These are phyloP conservation scores for Pristionchus fissidentatus DNA, from an alignment of 2,888 invertebrate species.

Conservation along the genomic window DNA sequence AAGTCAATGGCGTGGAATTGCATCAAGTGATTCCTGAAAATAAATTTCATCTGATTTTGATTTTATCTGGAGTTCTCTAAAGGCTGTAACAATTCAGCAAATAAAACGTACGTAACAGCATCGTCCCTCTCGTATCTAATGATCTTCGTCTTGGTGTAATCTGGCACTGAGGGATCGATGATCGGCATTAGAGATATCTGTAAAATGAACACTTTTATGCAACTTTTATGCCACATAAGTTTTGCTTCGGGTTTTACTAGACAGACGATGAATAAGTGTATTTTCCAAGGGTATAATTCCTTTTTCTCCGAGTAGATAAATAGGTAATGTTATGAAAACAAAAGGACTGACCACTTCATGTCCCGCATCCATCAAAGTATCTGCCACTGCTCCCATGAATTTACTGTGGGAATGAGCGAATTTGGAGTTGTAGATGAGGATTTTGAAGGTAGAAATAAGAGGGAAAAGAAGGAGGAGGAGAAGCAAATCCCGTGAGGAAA, in stretches of 20 bases:
- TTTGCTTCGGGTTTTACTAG: too few species aligned
- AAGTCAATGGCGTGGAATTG: slow-evolving; percentile 32
- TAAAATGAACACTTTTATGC: background rate
- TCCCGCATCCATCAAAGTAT: background rate
- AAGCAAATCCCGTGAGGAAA: too few species aligned
- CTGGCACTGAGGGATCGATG: background rate
- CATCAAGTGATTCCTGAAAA: slow-evolving; percentile 11
- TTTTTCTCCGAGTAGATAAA: too few species aligned
- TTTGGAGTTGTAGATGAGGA: slow-evolving; percentile 13
- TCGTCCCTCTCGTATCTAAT: background rate
- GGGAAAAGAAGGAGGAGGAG: background rate
- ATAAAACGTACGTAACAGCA: slow-evolving; percentile 7
- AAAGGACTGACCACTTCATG: background rate
- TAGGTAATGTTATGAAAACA: too few species aligned
- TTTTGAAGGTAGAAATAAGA: background rate
- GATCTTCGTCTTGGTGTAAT: slow-evolving; percentile 27
- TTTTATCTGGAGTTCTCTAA: too few species aligned
- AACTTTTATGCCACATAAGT: background rate
- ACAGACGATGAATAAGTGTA: background rate
- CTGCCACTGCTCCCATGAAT: slow-evolving; percentile 1
- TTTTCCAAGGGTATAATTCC: background rate
- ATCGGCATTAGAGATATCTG: slow-evolving; percentile 12
- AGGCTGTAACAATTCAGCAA: too few species aligned
- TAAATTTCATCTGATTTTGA: too few species aligned
- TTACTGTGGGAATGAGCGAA: slow-evolving; percentile 11